These are phyloP conservation scores for Biston stratarius DNA, from an alignment of 2,888 invertebrate species.

Conservation along the genomic window DNA sequence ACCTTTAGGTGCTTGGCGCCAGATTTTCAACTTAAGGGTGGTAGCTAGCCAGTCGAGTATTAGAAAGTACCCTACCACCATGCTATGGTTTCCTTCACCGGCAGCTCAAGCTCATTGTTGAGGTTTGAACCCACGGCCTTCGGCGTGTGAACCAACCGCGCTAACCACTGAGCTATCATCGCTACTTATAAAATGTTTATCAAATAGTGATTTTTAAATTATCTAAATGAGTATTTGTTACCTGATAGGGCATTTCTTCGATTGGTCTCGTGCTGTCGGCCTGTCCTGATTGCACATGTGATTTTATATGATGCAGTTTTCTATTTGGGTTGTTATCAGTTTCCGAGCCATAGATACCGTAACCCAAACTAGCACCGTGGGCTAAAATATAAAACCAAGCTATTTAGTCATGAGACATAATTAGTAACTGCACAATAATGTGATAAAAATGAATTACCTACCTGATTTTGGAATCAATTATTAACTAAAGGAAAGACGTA, in stretches of 20 bases:
- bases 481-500: slow-evolving; percentile 2
- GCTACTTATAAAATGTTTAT: background rate
- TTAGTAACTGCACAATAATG: slow-evolving; percentile 5
- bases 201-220: background rate
- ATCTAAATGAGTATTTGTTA: slow-evolving; percentile 44
- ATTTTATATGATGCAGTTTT: slow-evolving; percentile 79
- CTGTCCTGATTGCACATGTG: slow-evolving; percentile 80
- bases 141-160: too few species aligned
- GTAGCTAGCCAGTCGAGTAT: too few species aligned
- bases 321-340: slow-evolving; percentile 68
- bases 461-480: slow-evolving; percentile 21
- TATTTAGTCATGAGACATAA: slow-evolving; percentile 13
- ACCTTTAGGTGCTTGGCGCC: too few species aligned
- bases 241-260: slow-evolving; percentile 88
- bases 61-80: too few species aligned
- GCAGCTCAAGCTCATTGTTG: too few species aligned
- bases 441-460: slow-evolving; percentile 22
- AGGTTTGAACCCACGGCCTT: too few species aligned
- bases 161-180: too few species aligned
- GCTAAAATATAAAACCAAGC: slow-evolving; percentile 68
- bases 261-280: slow-evolving; percentile 71
- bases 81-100: too few species aligned
- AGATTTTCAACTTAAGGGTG: too few species aligned
- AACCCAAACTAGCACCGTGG: slow-evolving; percentile 86
- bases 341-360: slow-evolving; percentile 85